Percentiles rank a stretch among this genome's conserved stretches.
These are phyloP conservation scores for Drosophila rubida DNA, from an alignment of 2,888 invertebrate species.

Conservation along the genomic window DNA sequence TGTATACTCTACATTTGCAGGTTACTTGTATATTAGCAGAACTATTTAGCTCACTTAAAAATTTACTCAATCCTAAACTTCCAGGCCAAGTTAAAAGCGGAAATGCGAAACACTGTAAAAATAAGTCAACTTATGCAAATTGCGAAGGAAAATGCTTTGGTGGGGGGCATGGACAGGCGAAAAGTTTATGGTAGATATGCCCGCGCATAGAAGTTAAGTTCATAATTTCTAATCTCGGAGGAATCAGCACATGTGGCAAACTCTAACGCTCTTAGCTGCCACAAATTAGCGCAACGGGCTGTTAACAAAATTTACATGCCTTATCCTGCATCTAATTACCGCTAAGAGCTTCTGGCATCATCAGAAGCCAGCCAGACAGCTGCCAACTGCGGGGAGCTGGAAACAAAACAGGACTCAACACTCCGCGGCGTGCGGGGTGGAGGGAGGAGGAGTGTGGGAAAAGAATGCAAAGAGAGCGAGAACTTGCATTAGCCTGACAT, in stretches of 20 bases:
- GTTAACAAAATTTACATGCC: slow-evolving; percentile 53
- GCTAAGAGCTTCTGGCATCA: slow-evolving; percentile 57
- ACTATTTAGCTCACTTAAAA: too few species aligned
- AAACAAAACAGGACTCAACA: slow-evolving; percentile 9
- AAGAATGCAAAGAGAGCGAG: too few species aligned
- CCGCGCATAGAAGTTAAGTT: slow-evolving; percentile 17
- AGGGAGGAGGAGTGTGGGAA: too few species aligned
- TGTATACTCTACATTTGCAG: too few species aligned
- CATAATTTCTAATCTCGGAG: slow-evolving; percentile 37
- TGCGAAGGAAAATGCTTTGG: neutral
- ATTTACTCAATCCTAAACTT: too few species aligned
- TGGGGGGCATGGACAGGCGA: neutral
- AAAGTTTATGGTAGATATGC: neutral
- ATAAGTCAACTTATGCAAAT: neutral
- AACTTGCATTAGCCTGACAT: slow-evolving; percentile 66
- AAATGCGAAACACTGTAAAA: too few species aligned
- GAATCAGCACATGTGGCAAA: slow-evolving; percentile 31
- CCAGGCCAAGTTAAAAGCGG: too few species aligned
- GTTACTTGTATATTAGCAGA: too few species aligned
- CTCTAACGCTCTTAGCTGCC: slow-evolving; percentile 19
- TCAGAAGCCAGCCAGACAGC: slow-evolving; percentile 51
- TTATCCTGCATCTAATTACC: slow-evolving; percentile 73
- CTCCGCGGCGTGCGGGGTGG: too few species aligned
- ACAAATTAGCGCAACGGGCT: slow-evolving; percentile 35
- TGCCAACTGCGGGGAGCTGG: slow-evolving; percentile 27